Conservation (phyloP, 2,113 vertebrate species). For the Apodemus sylvaticus region DNA sequence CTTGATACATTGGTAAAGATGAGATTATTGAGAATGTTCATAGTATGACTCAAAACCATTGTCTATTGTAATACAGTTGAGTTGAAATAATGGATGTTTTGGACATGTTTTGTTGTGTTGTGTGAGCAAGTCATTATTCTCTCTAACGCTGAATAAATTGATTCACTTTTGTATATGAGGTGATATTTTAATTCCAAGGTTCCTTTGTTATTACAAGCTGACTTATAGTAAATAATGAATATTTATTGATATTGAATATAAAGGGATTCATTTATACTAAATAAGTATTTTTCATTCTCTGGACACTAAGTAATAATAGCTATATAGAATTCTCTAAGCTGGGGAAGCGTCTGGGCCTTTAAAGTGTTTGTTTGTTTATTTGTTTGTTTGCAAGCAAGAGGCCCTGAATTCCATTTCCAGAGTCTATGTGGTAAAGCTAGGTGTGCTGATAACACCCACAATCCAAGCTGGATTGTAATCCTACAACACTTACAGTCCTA, state of each 20-base stretch:
- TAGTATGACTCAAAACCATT: background rate
- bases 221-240: constrained; percentile 19
- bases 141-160: constrained; percentile 66
- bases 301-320: background rate
- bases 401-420: background rate
- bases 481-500: no score
- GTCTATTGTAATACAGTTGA: constrained; percentile 56
- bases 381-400: no score
- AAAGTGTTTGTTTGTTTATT: background rate
- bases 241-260: background rate
- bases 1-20: constrained; percentile 70
- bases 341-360: background rate
- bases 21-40: constrained; percentile 36
- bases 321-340: background rate
- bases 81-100: constrained; percentile 53
- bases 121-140: constrained; percentile 66
- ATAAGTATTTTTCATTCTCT: background rate
- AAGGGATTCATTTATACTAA: background rate
- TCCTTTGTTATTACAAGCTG: constrained; percentile 67
- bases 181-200: constrained; percentile 62
- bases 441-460: background rate
- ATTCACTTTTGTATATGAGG: constrained; percentile 57
- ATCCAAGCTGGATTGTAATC: no score
- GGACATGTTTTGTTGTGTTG: constrained; percentile 64
- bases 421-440: background rate